Percentiles rank a stretch among this genome's conserved stretches.
These are phyloP conservation scores for Ariolimax columbianus DNA, from an alignment of 2,888 invertebrate species.

Conservation along the genomic window DNA sequence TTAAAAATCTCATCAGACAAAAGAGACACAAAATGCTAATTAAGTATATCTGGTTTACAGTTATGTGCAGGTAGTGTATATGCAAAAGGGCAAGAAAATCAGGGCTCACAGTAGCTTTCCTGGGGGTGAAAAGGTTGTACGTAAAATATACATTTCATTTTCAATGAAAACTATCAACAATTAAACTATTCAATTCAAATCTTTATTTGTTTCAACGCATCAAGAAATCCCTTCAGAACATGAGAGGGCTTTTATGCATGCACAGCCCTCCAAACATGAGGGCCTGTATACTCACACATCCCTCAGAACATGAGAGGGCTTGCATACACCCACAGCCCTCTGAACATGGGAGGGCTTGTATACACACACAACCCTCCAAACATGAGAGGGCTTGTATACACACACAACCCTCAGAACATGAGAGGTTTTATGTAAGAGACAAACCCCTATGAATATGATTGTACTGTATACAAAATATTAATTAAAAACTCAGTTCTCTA, in stretches of 20 bases:
- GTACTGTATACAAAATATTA: neutral
- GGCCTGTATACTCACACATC: too few relatives aligned
- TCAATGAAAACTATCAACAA: neutral
- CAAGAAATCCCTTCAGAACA: neutral
- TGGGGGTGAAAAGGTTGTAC: neutral
- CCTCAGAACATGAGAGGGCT: too few relatives aligned
- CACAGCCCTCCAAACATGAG: too few relatives aligned
- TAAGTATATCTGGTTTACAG: neutral
- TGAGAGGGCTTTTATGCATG: too few relatives aligned
- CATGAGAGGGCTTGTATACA: neutral
- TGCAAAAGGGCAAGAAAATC: slow-evolving; percentile 12
- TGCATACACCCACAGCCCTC: too few relatives aligned
- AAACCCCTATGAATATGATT: neutral
- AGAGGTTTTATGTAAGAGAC: neutral
- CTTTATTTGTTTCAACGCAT: neutral
- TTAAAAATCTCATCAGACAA: neutral
- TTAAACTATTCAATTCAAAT: neutral
- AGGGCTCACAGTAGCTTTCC: neutral
- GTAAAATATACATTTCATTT: neutral
- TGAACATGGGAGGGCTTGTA: too few relatives aligned
- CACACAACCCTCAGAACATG: neutral
- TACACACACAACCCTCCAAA: too few relatives aligned
- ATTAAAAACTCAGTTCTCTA: neutral
- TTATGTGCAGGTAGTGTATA: neutral
- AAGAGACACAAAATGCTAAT: neutral